Evolutionary conservation across 92 coral and sea anemone species (phyloP).

Genomic region (Paramuricea clavata): DNA sequence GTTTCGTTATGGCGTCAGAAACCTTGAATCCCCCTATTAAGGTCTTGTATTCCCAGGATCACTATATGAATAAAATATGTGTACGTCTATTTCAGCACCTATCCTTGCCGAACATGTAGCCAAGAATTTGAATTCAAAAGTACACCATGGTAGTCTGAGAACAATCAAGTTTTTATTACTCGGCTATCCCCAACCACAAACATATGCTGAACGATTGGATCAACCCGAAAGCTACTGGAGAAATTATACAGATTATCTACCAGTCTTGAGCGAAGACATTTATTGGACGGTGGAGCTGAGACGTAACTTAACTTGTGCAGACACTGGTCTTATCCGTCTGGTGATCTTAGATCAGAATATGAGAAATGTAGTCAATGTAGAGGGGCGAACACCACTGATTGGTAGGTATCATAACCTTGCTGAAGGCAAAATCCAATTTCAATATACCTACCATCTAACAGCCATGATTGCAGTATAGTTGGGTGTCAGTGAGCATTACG

Average conservation of each 20-base stretch:
- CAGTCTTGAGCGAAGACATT: not conserved
- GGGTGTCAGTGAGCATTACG: too few species aligned
- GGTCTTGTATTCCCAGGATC: too few species aligned
- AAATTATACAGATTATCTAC: slow-evolving; percentile 27
- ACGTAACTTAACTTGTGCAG: slow-evolving; percentile 16
- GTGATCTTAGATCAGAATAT: not conserved
- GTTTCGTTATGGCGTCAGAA: too few species aligned
- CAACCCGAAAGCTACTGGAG: slow-evolving; percentile 9
- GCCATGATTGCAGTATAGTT: too few species aligned
- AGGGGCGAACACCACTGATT: slow-evolving; percentile 10
- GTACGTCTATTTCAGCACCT: slow-evolving; percentile 22
- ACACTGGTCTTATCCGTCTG: slow-evolving; percentile 37
- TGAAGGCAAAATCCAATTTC: too few species aligned
- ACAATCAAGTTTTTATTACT: slow-evolving; percentile 6
- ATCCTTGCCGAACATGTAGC: not conserved
- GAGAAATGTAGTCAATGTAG: not conserved
- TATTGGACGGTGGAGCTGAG: slow-evolving; percentile 1
- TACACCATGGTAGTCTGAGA: not conserved
- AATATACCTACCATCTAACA: too few species aligned
- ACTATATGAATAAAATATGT: too few species aligned
- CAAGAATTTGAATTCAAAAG: not conserved
- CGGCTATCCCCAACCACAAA: slow-evolving; percentile 34
- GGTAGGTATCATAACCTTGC: too few species aligned
- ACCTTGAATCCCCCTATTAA: too few species aligned
- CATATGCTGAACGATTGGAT: slow-evolving; percentile 13